Evolutionary conservation across 2,797 vertebrate genomes (phyloP), one percentile per base, ranked within the genome.

Genomic region (Pitangus sulphuratus): DNA sequence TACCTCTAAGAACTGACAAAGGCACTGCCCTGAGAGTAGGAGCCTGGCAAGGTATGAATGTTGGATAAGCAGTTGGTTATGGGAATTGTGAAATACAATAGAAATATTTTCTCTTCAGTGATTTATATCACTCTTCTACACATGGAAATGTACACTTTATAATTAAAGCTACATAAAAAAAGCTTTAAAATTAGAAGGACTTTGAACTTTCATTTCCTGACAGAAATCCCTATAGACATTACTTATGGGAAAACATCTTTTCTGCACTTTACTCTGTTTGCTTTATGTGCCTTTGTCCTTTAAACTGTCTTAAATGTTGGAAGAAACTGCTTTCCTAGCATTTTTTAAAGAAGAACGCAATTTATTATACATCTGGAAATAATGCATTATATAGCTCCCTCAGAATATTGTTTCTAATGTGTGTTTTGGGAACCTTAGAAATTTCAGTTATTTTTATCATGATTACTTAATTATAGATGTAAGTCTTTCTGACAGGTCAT

Each of bases 291-390:
- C 57, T 76, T 82, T 91, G 37, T 84, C 45, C 26, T n/a, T 76
- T 79, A 60, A 68, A 37, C 22, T 62, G 7, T 54, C 39, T 72
- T 65, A 94, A 88, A 72, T 30, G n/a, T 83, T 83, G 42, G 48
- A 78, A 96, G 39, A 96, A 97, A 81, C 7, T 95, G 70, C 79
- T 87, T 89, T 91, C 79, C 24, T 72, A 78, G 84, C 62, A 87
- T 80, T 95, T 96, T 93, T 70, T 17, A 88, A 81, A 64, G 71
- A 74, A 95, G 66, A 30, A 35, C 39, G 28, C 7, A 74, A 76
- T 82, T 95, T 95, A 60, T 86, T 75, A n/a, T 81, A 78, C 85
- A 93, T 95, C 88, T 97, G 92, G 92, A 96, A 97, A 95, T 65
- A 93, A 94, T 93, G 76, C 81, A 86, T 84, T 94, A 48, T 65